Evolutionary conservation across 1,140 invertebrate genomes (phyloP), one percentile per base, ranked within the genome.

Genomic region (Dreissena rostriformis): DNA sequence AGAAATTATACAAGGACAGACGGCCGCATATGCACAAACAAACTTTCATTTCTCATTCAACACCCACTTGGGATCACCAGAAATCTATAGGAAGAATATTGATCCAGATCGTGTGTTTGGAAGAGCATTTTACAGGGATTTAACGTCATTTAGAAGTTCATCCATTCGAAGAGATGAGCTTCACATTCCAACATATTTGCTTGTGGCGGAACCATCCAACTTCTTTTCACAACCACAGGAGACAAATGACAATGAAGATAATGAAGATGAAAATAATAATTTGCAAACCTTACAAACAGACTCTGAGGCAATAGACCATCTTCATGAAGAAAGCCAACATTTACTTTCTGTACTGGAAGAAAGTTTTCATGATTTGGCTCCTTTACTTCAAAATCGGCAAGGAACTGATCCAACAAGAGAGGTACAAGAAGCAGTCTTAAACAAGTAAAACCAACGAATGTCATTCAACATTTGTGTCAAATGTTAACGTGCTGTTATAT

Each of bases 41-140:
- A 89, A 91, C 70, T 91, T 92, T 84, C 90, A 93, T 84, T 89
- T 76, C 12, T 71, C 68, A 52, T 61, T 77, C 17, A 77, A 84
- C 39, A 57, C 26, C 22, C 55, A 74, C 12, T 53, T 77, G 52
- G 65, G 74, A 0, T 77, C 74, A 51, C 73, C 66, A 39, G 82
- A 84, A 72, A 84, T 84, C 61, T 84, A 77, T 24, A 84, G 82
- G 49, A 97, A 97, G 90, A 96, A 95, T 86, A 89, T 96, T 19
- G 96, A 97, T 87, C 95, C 75, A 51, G 66, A 82, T 85, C 86
- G 89, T 49, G 65, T 84, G 55, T 83, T 77, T 57, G 70, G 77
- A 77, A 82, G 83, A 53, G 94, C 96, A 87, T 91, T 97, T n/a
- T 96, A 96, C 89, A 96, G 96, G 83, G 96, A 97, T 86, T 92